Base-by-base conservation (phyloP, 2,888 invertebrate genomes). In the Microctonus hyperodae region DNA sequence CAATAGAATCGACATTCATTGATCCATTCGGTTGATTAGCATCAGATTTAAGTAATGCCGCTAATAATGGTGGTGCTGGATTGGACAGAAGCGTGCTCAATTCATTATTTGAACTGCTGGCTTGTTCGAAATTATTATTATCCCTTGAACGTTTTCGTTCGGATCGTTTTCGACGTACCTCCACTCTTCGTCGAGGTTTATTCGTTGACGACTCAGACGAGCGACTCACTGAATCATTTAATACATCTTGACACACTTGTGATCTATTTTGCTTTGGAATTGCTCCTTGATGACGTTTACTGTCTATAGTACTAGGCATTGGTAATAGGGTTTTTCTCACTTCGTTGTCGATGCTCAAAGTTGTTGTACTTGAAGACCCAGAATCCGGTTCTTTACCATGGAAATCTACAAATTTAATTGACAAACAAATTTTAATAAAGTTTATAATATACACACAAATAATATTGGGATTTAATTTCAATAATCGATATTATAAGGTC, bases 211-310 rank as follows among this genome's bases (percentile, higher is more conserved):
- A 35, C 25, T 62, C 57, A 85, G 53, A 62, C 13, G 33, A 22
- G 25, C 53, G 25, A 44, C 16, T 23, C 88, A 72, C 86, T 86
- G 68, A 84, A 85, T 81, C 83, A 87, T 83, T 84, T 88, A 22
- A 20, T 33, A 35, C 48, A 6, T 71, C 71, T 59, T 59, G 31
- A 56, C 70, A 69, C 73, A 64, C 69, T 69, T 79, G 79, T 85
- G 85, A 84, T 85, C 85, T 85, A 86, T 86, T 86, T 83, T 90
- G 90, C 83, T 92, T 91, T 67, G 90, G 91, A 82, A 90, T 90
- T 70, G 90, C 91, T 68, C 91, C 91, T 76, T 91, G 87, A 81
- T 90, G 90, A 81, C 89, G 88, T 81, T 89, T 87, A 84, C 84
- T 76, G 85, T 88, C 73, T 81, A 85, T 73, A 83, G 87, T 76